Evolutionary conservation across 2,888 invertebrate genomes (phyloP), one percentile per base, ranked within the genome.

Genomic region (Polietes domitor): DNA sequence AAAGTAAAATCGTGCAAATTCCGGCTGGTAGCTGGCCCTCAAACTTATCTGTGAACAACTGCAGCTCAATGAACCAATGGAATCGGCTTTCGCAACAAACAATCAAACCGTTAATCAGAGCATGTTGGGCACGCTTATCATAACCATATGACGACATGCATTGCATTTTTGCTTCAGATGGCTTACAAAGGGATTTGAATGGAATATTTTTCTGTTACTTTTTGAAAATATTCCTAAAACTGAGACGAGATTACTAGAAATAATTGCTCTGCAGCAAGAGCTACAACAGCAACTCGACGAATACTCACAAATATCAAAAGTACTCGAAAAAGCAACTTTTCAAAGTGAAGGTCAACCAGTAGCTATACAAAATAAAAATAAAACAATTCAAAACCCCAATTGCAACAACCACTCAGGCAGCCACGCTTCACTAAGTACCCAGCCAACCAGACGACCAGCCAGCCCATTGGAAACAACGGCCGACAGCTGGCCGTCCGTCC

Each of bases 261-360:
- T 12, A 63, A 63, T 32, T 37, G 17, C 32, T 32, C 9, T 32
- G 17, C 10, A 21, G 21, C 0, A 26, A 5, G 21, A 21, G 4
- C 55, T 15, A 0, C 0, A 10, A 21, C 12, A 10, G 7, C n/a
- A 17, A 32, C 12, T 37, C 4, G 37, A 9, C 17, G 63, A 9
- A n/a, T 63, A 17, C 17, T 17, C 19, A n/a, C 21, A 53, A 53
- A 53, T 53, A 21, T 21, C 53, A 53, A 53, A 53, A 53, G 53
- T 53, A 53, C 53, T 53, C 53, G 24, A 53, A 53, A 53, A 43
- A 53, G 71, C 81, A 81, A 65, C 78, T 84, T 68, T 84, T 84
- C 81, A 84, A 84, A 84, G 81, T 84, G 84, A 84, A 84, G 84
- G 84, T 81, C 78, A 76, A 84, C 84, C 72, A 43, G 84, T 81